Percentiles rank a stretch among this genome's conserved stretches.
Conservation (phyloP, 2,797 vertebrate genomes). For the Spizella passerina region DNA sequence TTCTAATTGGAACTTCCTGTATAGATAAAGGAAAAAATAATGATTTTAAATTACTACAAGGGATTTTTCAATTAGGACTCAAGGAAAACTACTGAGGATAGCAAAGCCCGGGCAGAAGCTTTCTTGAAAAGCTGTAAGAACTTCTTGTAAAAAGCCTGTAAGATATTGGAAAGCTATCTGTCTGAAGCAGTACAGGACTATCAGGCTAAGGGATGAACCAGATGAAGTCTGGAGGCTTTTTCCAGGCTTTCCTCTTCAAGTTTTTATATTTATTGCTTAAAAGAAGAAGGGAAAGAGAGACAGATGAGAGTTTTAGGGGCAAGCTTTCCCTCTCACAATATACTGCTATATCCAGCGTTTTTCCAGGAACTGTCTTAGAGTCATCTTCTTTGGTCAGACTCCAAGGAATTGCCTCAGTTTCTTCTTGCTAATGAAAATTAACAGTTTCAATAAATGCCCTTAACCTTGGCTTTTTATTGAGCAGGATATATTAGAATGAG, state of each 20-base stretch:
- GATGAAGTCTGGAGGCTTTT: neutral
- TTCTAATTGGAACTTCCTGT: neutral
- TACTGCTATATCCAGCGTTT: neutral
- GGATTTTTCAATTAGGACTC: neutral
- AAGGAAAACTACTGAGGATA: neutral
- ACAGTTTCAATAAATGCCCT: neutral
- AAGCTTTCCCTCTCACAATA: neutral
- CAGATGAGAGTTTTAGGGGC: neutral
- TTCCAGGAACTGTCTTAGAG: neutral
- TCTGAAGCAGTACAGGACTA: neutral
- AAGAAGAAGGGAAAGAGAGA: neutral
- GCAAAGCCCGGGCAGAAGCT: neutral
- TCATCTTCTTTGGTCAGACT: neutral
- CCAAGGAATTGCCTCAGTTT: conserved; percentile 12
- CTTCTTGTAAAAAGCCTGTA: neutral
- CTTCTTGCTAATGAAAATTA: conserved; percentile 11
- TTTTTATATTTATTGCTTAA: neutral
- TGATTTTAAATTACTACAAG: neutral
- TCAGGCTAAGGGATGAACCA: neutral
- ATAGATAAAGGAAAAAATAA: neutral
- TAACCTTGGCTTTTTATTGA: neutral
- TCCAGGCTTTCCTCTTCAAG: neutral
- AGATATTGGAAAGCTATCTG: neutral
- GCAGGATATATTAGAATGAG: neutral
- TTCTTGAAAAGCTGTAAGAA: neutral